Evolutionary conservation across 2,888 invertebrate genomes (phyloP), one percentile per base, ranked within the genome.

Genomic region (Drosophila birchii): DNA sequence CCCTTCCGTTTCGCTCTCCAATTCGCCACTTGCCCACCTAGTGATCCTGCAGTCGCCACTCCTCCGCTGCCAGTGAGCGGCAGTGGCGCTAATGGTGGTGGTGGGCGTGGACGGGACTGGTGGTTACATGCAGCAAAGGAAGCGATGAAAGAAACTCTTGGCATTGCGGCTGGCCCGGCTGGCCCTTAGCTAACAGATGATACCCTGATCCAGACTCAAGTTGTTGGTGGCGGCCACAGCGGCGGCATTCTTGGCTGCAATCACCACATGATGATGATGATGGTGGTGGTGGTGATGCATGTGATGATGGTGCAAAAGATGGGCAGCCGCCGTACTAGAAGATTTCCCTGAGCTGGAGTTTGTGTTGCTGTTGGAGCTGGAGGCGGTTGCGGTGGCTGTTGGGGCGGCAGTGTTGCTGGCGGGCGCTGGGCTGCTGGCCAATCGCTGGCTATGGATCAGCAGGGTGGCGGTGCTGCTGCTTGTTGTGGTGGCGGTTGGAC

Each of bases 151-250:
- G 90, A 92, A 92, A 91, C 92, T 92, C 90, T 92, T 92, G 92
- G 92, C 92, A 91, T 92, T 92, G 81, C 91, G 92, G 79, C 92
- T 90, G 83, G 88, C 91, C 86, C 92, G 91, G 73, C 85, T 90
- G 90, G 91, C 92, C 91, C 89, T 92, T 92, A 92, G 92, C 92
- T 92, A 92, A 92, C 92, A 92, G 84, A 92, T 92, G 81, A 92
- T 92, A 84, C 92, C 92, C 90, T 92, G 92, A 81, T 92, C 92
- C 80, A 92, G 80, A 59, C 90, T 92, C 76, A 92, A 78, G 82
- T 90, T 92, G 88, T 90, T 92, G 82, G 92, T 85, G 76, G 90
- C 90, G 72, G 88, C 86, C 62, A 91, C 88, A 60, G 90, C 88
- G 68, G 84, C 84, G n/a, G 76, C 87, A 44, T 85, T 91, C 77